Evolutionary conservation across 35 echinoderm and acorn worm genomes (phyloP).

Genomic region (Anneissia japonica): DNA sequence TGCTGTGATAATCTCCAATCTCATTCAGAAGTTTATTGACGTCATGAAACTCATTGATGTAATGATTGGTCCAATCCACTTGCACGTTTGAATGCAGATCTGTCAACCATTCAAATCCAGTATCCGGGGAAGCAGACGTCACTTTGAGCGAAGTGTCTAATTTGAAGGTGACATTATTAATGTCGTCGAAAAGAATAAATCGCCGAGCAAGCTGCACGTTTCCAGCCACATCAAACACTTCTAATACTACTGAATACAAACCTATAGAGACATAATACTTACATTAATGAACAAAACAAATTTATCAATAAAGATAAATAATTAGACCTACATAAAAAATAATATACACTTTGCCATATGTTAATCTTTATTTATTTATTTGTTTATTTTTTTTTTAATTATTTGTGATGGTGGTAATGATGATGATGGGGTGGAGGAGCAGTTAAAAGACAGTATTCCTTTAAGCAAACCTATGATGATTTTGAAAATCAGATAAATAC

Average conservation of each 20-base stretch:
- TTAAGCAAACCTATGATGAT: no score
- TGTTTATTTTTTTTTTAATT: no score
- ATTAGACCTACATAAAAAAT: no score
- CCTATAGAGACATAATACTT: background rate
- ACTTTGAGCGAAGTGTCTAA: background rate
- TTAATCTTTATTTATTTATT: no score
- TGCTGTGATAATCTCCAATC: background rate
- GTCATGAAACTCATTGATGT: constrained; percentile 17
- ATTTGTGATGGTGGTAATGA: no score
- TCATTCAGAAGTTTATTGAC: constrained; percentile 3
- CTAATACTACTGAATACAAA: constrained; percentile 20
- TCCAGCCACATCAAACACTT: constrained; percentile 2
- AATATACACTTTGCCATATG: no score
- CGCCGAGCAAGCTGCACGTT: constrained; percentile 8
- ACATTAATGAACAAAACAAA: no score
- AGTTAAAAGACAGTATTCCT: no score
- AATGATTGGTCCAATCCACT: constrained; percentile 17
- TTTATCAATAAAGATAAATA: no score
- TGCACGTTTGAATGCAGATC: background rate
- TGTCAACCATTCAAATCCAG: constrained; percentile 29
- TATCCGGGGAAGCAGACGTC: background rate
- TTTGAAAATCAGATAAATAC: no score
- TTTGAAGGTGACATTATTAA: background rate
- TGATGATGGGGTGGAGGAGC: no score
- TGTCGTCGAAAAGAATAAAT: constrained; percentile 43